Evolutionary conservation across 2,888 invertebrate genomes (phyloP).

Genomic region (Megalurothrips usitatus): DNA sequence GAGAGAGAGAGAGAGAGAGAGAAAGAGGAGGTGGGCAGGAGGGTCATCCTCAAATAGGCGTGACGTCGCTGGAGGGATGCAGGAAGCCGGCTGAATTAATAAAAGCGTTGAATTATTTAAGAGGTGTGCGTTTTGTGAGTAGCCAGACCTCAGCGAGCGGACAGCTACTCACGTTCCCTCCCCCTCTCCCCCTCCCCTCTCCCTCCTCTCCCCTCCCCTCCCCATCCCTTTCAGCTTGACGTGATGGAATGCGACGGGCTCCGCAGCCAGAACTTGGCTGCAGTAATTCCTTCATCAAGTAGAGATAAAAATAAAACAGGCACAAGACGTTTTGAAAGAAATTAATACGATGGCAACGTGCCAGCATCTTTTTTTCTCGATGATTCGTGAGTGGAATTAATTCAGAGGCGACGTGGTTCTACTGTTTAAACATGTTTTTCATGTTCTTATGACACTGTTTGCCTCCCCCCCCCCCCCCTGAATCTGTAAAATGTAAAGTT

Average conservation of each 20-base stretch:
- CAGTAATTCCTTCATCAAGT: background rate
- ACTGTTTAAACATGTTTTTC: no score
- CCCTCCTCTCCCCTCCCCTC: background rate
- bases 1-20: no score
- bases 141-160: background rate
- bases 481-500: no score
- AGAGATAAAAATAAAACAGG: background rate
- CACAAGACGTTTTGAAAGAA: background rate
- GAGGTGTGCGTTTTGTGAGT: constrained; percentile 24
- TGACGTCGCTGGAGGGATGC: background rate
- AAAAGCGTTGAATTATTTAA: constrained; percentile 21
- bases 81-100: constrained; percentile 19
- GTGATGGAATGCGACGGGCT: background rate
- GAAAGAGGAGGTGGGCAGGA: background rate
- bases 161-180: background rate
- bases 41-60: constrained; percentile 14
- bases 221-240: background rate
- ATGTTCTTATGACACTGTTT: no score
- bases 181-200: background rate
- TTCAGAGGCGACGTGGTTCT: background rate
- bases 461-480: no score
- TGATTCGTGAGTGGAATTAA: background rate
- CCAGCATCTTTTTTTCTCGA: background rate
- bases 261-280: background rate
- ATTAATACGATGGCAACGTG: background rate